Evolutionary conservation across 1,140 invertebrate species (phyloP), one percentile per base, ranked within the genome.

Genomic region (Yoshiicerus persimilis): DNA sequence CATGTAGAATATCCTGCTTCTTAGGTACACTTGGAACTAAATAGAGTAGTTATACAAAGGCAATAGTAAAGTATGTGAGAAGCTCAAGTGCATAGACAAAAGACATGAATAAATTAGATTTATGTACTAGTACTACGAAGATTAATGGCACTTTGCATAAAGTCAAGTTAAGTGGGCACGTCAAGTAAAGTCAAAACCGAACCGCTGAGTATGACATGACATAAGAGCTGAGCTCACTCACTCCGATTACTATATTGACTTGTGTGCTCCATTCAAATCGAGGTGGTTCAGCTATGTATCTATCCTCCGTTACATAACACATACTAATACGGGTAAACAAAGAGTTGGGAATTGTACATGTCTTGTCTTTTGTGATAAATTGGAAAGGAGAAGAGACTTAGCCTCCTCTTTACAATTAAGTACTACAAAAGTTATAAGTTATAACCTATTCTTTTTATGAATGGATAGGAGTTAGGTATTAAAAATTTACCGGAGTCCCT

Each of bases 1-100:
- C 95, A 0, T 96, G 96, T 83, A 98, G 94, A 93, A 97, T 95
- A 92, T 96, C 96, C 0, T 96, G 95, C 90, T 96, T 95, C 88
- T 96, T 96, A 10, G 96, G 96, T 88, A 96, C 96, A 0, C 96
- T 94, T 0, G 96, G 96, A 8, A 95, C 95, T 95, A 92, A 27
- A 94, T 38, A 70, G 36, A 30, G 34, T 41, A 23, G 62, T n/a
- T 38, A 83, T 83, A 87, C 13, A 83, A 80, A 47, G 27, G 86
- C 8, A 66, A 83, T 23, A 41, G 36, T 30, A 34, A 80, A 34
- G 30, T 9, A 64, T 11, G 30, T 66, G n/a, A 66, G 13, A 30
- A 32, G 66, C 27, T 70, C 13, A 30, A 70, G 11, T 70, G 25
- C 30, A 70, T 25, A 70, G 66, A 70, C 66, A 70, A 70, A 70